phyloP scores from a whole-genome alignment of 2,888 invertebrate species.

The Himalopsyche kuldschensis region DNA sequence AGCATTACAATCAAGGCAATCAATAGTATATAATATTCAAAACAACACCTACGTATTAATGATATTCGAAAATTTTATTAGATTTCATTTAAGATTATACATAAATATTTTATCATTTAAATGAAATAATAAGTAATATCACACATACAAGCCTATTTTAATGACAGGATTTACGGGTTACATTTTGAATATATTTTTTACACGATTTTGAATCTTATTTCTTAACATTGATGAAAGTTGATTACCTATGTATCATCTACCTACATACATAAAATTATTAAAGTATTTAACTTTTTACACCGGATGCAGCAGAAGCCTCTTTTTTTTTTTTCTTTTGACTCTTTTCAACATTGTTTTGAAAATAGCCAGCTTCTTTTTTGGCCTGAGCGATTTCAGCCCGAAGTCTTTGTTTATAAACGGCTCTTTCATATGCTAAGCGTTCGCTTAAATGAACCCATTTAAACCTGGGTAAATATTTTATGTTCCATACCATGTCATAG shows the following conservation, averaged over 20 bases:
- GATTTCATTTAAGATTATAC: background rate
- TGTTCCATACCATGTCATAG: constrained; percentile 91
- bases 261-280: background rate
- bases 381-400: constrained; percentile 87
- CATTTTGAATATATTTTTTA: background rate
- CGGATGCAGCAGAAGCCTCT: background rate
- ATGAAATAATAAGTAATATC: background rate
- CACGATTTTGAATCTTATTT: background rate
- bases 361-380: constrained; percentile 86
- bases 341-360: constrained; percentile 80
- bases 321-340: constrained; percentile 68
- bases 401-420: constrained; percentile 83
- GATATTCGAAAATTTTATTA: background rate
- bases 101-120: background rate
- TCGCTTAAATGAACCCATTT: constrained; percentile 97
- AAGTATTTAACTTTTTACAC: background rate
- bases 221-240: background rate
- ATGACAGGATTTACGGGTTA: background rate
- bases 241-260: background rate
- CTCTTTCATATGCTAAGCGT: constrained; percentile 88
- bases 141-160: background rate
- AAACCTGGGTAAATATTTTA: constrained; percentile 93
- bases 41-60: background rate
- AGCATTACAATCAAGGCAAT: too few species aligned
- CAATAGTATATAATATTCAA: background rate